Percentiles rank a stretch among this genome's conserved stretches.
phyloP scores from a whole-genome alignment of 1,140 invertebrate species.

The Dreissena rostriformis region DNA sequence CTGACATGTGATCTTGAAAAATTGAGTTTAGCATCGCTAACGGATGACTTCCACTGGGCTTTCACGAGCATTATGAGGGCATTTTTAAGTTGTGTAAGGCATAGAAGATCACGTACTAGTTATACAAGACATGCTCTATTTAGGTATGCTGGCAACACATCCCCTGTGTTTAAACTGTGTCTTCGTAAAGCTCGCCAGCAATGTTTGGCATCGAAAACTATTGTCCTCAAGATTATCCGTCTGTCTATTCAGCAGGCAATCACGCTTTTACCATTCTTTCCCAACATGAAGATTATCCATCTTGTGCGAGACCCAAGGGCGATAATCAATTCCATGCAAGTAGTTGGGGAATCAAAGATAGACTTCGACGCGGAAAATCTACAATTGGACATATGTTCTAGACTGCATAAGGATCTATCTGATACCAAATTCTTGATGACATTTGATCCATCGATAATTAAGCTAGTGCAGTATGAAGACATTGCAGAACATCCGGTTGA shows the following conservation, averaged over 20 bases:
- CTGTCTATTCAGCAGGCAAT: not conserved
- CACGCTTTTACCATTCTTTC: constrained; percentile 28
- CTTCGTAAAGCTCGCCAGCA: not conserved
- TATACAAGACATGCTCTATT: not conserved
- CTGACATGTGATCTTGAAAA: constrained; percentile 30
- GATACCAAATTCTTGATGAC: constrained; percentile 12
- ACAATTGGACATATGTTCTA: not conserved
- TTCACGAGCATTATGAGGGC: constrained; percentile 39
- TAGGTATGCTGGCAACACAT: not conserved
- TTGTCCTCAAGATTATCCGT: constrained; percentile 26
- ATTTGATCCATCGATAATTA: constrained; percentile 3
- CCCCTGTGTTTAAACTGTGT: not conserved
- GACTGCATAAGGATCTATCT: not conserved
- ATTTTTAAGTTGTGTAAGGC: constrained; percentile 21
- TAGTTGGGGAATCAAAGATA: not conserved
- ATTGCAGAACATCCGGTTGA: constrained; percentile 32
- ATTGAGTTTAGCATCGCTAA: constrained; percentile 3
- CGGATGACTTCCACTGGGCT: constrained; percentile 26
- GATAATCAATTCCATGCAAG: constrained; percentile 23
- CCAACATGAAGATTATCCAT: constrained; percentile 46
- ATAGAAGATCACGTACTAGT: not conserved
- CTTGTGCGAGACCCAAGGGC: constrained; percentile 32
- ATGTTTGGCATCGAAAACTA: not conserved
- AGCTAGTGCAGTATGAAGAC: constrained; percentile 19
- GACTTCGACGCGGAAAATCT: not conserved